Conservation (phyloP, 2,888 invertebrate genomes). For the Anticlea derivata region DNA sequence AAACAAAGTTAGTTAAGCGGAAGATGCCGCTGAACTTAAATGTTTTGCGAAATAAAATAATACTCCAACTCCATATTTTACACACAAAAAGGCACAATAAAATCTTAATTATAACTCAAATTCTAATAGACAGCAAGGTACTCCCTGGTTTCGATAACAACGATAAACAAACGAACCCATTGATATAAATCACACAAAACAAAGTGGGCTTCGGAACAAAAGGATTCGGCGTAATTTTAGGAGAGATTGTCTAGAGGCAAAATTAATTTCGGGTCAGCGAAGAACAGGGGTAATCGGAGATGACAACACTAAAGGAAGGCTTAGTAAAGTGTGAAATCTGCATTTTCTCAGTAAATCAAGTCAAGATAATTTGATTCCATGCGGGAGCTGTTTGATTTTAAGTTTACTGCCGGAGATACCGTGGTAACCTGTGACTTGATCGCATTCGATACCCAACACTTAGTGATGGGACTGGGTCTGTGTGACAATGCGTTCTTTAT, state of each 20-base stretch:
- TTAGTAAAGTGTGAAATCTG: not conserved
- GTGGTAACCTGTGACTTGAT: too few species aligned
- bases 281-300: slow-evolving; percentile 11
- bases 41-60: too few species aligned
- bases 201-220: slow-evolving; percentile 17
- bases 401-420: too few species aligned
- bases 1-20: too few species aligned
- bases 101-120: not conserved
- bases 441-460: too few species aligned
- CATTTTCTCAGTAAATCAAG: not conserved
- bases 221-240: slow-evolving; percentile 12
- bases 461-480: too few species aligned
- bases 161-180: slow-evolving; percentile 14
- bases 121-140: not conserved
- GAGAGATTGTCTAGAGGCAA: slow-evolving; percentile 12
- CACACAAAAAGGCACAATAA: too few species aligned
- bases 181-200: slow-evolving; percentile 20
- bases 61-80: too few species aligned
- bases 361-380: not conserved
- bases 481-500: too few species aligned
- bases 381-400: too few species aligned
- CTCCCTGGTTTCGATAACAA: slow-evolving; percentile 8
- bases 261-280: slow-evolving; percentile 24
- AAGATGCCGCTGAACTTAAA: too few species aligned
- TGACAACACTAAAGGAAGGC: slow-evolving; percentile 6